Evolutionary conservation across 1,140 invertebrate genomes (phyloP).

Genomic region (Copidosoma floridanum): DNA sequence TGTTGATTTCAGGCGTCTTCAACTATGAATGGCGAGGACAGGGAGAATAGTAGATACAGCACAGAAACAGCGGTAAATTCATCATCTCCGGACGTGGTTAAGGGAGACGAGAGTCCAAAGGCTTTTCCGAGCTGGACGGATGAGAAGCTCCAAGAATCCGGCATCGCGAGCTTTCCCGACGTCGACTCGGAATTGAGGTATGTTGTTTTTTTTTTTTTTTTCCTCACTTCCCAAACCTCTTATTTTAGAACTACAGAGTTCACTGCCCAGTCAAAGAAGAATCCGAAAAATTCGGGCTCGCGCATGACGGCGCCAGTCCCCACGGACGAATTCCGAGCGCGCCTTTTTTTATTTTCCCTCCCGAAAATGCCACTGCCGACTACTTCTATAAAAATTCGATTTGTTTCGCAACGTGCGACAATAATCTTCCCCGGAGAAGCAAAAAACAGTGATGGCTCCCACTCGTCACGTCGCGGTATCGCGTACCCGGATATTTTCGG

Average conservation of each 20-base stretch:
- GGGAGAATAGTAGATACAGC: background rate
- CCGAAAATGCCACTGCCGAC: too few relatives aligned
- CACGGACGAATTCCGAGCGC: background rate
- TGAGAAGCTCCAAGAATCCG: constrained; percentile 35
- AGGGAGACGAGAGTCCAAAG: constrained; percentile 24
- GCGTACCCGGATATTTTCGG: constrained; percentile 19
- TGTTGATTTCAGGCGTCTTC: constrained; percentile 32
- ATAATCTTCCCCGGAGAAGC: background rate
- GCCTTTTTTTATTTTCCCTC: too few relatives aligned
- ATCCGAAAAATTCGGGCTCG: too few relatives aligned
- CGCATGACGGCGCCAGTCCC: background rate
- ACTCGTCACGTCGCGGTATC: too few relatives aligned
- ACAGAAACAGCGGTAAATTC: background rate
- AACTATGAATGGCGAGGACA: constrained; percentile 20
- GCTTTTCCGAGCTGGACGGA: constrained; percentile 47
- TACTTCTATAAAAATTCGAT: too few relatives aligned
- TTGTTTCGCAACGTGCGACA: background rate
- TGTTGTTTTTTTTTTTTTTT: too few relatives aligned
- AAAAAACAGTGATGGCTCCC: too few relatives aligned
- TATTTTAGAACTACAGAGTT: too few relatives aligned
- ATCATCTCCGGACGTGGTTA: constrained; percentile 9
- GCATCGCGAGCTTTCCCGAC: constrained; percentile 38
- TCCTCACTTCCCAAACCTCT: too few relatives aligned
- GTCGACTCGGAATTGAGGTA: constrained; percentile 35
- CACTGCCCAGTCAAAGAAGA: too few relatives aligned